Conservation (phyloP, 2,797 vertebrate genomes). For the Macrochelys suwanniensis region DNA sequence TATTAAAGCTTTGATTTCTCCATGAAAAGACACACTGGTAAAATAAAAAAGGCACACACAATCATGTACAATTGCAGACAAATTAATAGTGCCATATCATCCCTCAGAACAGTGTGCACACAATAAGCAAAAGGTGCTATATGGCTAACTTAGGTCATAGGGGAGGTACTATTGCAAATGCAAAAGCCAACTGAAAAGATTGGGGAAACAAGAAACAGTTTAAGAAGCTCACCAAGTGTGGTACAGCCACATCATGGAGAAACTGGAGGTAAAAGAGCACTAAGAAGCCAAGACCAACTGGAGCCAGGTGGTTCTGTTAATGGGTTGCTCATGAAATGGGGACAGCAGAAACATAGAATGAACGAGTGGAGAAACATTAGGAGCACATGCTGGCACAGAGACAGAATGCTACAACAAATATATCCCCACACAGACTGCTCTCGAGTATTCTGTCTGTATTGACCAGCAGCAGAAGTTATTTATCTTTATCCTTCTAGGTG, state of each 20-base stretch:
- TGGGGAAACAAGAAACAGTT: not conserved
- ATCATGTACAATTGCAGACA: not conserved
- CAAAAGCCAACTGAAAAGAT: not conserved
- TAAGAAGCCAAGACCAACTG: not conserved
- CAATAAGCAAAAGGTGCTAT: not conserved
- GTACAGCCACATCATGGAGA: rapidly evolving
- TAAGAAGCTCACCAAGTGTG: not conserved
- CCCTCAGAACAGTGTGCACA: not conserved
- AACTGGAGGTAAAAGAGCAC: too few relatives aligned
- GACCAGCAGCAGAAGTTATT: rapidly evolving
- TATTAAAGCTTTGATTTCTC: not conserved
- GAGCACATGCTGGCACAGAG: not conserved
- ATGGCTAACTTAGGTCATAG: not conserved
- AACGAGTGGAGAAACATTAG: not conserved
- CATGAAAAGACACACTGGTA: conserved; percentile 1
- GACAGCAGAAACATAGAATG: rapidly evolving
- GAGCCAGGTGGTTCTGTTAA: not conserved
- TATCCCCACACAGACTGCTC: not conserved
- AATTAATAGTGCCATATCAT: not conserved
- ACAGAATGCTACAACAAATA: not conserved
- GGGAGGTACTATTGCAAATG: not conserved
- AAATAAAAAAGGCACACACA: not conserved
- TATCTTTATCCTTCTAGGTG: not conserved
- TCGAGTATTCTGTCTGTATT: not conserved
- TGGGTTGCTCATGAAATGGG: not conserved